Evolutionary conservation across 2,888 invertebrate genomes (phyloP), one percentile per base, ranked within the genome.

Genomic region (Ptilodon capucinus): DNA sequence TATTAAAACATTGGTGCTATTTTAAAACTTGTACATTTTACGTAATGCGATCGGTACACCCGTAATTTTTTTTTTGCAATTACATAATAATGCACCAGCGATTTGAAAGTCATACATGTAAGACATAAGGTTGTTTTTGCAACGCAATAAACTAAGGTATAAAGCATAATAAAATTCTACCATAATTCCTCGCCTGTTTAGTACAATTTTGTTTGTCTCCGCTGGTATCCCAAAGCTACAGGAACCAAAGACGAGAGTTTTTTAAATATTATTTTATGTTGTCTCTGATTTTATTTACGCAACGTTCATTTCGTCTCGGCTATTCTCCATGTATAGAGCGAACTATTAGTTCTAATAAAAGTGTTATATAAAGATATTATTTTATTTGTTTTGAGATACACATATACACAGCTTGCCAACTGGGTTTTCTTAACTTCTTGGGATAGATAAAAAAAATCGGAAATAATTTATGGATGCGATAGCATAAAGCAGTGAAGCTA

Each of bases 1-100:
- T 84, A 84, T 86, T 82, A 76, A 67, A 78, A 81, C 83, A 84
- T 88, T 89, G 90, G 89, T 90, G 89, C 90, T 90, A 90, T 87
- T 87, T 84, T 85, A 64, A 68, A 69, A 67, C 71, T 73, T 74
- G 75, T 76, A 77, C 73, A 67, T 71, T 63, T 78, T 74, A 69
- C 75, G 72, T 77, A 64, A 52, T 40, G 73, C 74, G 57, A 72
- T 71, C 64, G 57, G 65, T 60, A 63, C 40, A 55, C 50, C 40
- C 65, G 64, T 72, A 57, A 64, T 68, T 56, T 67, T 57, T 65
- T 54, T 41, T 68, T 67, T 56, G 55, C 62, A 46, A 56, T 39
- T 57, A 59, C 63, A 54, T 52, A 48, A 50, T 62, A 47, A 71
- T 69, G 86, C 86, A 85, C 85, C 81, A 79, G 84, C 71, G 86